Conservation (phyloP, 2,797 vertebrate genomes). For the Emydoidea blandingii region DNA sequence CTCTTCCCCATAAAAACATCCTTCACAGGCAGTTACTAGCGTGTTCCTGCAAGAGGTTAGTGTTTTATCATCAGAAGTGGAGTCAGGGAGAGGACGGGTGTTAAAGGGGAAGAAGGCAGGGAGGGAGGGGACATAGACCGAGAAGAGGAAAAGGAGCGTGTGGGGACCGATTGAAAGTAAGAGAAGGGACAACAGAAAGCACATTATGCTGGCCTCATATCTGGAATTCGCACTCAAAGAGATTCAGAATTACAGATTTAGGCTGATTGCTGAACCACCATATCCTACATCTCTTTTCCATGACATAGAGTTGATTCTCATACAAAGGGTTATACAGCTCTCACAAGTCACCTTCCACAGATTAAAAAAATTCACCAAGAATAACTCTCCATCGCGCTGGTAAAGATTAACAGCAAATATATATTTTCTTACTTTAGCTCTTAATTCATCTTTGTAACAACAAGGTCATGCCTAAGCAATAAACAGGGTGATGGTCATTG, state of each 20-base stretch:
- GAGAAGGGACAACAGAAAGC: neutral
- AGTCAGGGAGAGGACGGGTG: neutral
- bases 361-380: neutral
- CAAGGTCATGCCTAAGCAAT: neutral
- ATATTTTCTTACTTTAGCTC: neutral
- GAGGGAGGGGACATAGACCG: neutral
- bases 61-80: neutral
- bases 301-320: neutral
- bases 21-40: neutral
- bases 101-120: neutral
- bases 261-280: neutral
- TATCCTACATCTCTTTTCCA: neutral
- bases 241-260: neutral
- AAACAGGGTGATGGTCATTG: neutral
- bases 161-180: rapidly evolving
- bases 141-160: neutral
- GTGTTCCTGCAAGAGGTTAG: neutral
- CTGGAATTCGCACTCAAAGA: neutral
- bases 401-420: neutral
- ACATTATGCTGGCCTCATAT: neutral
- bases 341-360: neutral
- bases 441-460: neutral
- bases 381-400: rapidly evolving
- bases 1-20: neutral
- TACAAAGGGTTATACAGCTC: rapidly evolving